Conservation (phyloP, 2,888 invertebrate species). For the Calliphora vomitoria region DNA sequence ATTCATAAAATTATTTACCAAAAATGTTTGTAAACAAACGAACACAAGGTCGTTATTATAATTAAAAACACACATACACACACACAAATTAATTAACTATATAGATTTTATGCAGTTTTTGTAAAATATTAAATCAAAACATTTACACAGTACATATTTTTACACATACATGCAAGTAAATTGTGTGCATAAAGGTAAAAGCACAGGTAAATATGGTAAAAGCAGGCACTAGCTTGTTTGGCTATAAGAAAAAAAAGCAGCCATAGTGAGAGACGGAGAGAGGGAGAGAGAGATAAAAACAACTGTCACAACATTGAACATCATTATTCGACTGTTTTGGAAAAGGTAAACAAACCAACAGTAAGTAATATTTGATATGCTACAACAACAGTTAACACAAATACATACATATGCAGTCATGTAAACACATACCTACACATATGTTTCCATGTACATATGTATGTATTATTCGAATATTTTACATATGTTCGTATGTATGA, state of each 20-base stretch:
- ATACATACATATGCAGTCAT: background rate
- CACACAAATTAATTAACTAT: conserved; percentile 11
- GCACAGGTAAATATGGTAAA: conserved; percentile 13
- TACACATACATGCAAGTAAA: background rate
- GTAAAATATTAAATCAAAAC: conserved; percentile 46
- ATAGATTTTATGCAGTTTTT: conserved; percentile 6
- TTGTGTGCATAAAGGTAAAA: conserved; percentile 2
- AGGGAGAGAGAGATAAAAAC: background rate
- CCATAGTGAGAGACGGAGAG: background rate
- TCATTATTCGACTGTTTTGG: conserved; percentile 64
- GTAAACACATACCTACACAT: background rate
- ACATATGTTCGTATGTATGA: background rate
- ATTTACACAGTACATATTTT: conserved; percentile 18
- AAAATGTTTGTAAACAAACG: background rate
- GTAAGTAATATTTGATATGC: conserved; percentile 15
- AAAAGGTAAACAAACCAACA: conserved; percentile 49
- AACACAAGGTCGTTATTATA: background rate
- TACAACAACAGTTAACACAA: background rate
- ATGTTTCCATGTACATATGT: background rate
- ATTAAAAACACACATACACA: background rate
- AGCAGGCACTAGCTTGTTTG: background rate
- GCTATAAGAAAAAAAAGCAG: background rate
- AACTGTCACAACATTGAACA: conserved; percentile 72
- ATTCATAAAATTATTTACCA: background rate
- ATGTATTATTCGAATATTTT: conserved; percentile 49